Base-by-base conservation (phyloP, 2,797 vertebrate species). In the Microhierax caerulescens region DNA sequence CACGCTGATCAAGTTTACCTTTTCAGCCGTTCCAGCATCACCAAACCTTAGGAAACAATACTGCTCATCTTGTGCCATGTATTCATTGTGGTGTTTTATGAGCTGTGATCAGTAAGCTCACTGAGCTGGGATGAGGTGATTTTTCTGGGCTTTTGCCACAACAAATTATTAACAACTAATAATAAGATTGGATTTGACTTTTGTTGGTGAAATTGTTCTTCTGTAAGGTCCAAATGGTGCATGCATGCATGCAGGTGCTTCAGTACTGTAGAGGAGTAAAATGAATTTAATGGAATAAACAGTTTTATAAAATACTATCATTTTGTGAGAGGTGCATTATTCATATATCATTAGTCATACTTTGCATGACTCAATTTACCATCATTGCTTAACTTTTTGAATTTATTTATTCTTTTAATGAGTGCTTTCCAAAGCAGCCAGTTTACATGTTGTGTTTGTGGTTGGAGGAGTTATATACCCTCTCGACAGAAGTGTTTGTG, bases 201-300 rank as follows among this genome's bases (percentile, higher is more conserved):
- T n/a, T 76, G 43, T 39, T 7, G 3, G 6, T 45, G 60, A 22
- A 34, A 2, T 27, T 18, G 6, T 41, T 86, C 3, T 36, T 39
- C 13, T 20, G 1, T 47, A 27, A 34, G 19, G 5, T 56, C 75
- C 18, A 28, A 0, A 8, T 61, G 0, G 15, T 20, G 28, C 14
- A 0, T 7, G 6, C 27, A 37, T 4, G 3, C 0, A 0, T 36
- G 11, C 61, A 36, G 32, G 3, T 80, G 53, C 14, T 20, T n/a
- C 2, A 2, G 21, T 45, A 15, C 34, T 36, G 1, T 12, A 34
- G 16, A 72, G 25, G 9, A 28, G 16, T 32, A 19, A 37, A 83
- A 24, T 22, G 6, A 41, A 61, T 65, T 37, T 2, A 28, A 5
- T 1, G 2, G 18, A 68, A 57, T 32, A 28, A 50, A 23, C 3